phyloP scores from a whole-genome alignment of 2,888 invertebrate genomes.

The Meandrusa payeni region DNA sequence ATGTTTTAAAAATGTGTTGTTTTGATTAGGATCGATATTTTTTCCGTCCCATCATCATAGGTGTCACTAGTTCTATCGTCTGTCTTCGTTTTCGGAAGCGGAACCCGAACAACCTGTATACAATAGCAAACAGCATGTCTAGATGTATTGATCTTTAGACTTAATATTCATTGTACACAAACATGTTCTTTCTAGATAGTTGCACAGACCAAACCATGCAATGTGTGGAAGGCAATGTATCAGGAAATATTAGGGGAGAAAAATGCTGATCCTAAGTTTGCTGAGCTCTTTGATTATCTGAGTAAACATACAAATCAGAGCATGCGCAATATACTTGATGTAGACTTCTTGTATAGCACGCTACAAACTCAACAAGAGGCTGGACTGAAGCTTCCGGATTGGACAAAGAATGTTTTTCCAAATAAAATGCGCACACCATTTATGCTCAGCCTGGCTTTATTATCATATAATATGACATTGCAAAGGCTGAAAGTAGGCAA shows the following conservation, averaged over 20 bases:
- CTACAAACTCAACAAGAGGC: constrained; percentile 83
- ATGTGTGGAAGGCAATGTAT: constrained; percentile 60
- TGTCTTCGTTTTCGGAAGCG: no score
- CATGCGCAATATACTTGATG: constrained; percentile 80
- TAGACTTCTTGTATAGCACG: constrained; percentile 87
- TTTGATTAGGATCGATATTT: no score
- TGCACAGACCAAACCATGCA: constrained; percentile 63
- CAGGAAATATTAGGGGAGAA: constrained; percentile 70
- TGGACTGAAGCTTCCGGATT: constrained; percentile 86
- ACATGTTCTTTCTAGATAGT: constrained; percentile 49
- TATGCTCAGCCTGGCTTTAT: constrained; percentile 84
- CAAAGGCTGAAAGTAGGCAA: constrained; percentile 87
- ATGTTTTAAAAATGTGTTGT: no score
- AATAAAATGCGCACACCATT: constrained; percentile 84
- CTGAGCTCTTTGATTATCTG: constrained; percentile 83
- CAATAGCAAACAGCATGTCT: no score
- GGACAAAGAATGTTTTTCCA: constrained; percentile 87
- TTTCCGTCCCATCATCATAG: no score
- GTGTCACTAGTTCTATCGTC: no score
- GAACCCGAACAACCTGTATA: no score
- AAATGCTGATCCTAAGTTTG: constrained; percentile 74
- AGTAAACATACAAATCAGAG: constrained; percentile 72
- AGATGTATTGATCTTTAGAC: constrained; percentile 1
- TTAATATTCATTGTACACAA: constrained; percentile 3
- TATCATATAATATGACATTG: constrained; percentile 86